Conservation (phyloP, 2,888 invertebrate species). For the Himalopsyche tibetana region DNA sequence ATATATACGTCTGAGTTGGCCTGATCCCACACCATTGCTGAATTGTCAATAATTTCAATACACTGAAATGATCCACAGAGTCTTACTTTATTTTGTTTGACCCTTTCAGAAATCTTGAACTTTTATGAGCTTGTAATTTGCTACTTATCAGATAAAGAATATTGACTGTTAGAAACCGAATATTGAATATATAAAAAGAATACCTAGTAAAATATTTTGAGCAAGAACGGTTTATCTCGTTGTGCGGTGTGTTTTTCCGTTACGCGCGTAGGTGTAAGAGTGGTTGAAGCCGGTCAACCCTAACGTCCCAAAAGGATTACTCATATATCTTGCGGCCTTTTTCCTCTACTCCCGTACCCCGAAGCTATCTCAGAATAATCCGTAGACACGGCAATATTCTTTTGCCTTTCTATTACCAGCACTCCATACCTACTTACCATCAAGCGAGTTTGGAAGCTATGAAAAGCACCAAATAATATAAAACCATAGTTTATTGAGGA, state of each 20-base stretch:
- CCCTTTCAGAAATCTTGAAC: too few relatives aligned
- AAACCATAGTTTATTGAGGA: neutral
- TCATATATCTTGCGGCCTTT: slow-evolving; percentile 7
- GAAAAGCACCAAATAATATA: neutral
- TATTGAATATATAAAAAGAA: too few relatives aligned
- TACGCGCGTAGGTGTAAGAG: neutral
- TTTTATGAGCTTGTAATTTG: too few relatives aligned
- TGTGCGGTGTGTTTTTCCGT: neutral
- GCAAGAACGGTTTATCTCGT: neutral
- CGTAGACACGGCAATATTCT: slow-evolving; percentile 9
- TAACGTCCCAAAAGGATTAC: slow-evolving; percentile 26
- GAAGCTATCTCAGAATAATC: neutral
- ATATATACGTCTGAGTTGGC: too few relatives aligned
- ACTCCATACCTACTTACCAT: neutral
- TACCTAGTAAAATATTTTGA: too few relatives aligned
- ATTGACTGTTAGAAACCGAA: too few relatives aligned
- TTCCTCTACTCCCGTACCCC: neutral
- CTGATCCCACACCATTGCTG: too few relatives aligned
- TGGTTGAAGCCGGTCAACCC: slow-evolving; percentile 1
- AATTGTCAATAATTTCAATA: too few relatives aligned
- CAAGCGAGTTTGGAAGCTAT: neutral
- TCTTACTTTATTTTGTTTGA: too few relatives aligned
- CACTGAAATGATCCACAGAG: too few relatives aligned
- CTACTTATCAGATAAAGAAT: too few relatives aligned
- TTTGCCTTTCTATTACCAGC: slow-evolving; percentile 1